A percentile compares a stretch with the other conserved stretches of the same genome.
Conservation (phyloP, 2,797 vertebrate species). For the Smutsia gigantea region DNA sequence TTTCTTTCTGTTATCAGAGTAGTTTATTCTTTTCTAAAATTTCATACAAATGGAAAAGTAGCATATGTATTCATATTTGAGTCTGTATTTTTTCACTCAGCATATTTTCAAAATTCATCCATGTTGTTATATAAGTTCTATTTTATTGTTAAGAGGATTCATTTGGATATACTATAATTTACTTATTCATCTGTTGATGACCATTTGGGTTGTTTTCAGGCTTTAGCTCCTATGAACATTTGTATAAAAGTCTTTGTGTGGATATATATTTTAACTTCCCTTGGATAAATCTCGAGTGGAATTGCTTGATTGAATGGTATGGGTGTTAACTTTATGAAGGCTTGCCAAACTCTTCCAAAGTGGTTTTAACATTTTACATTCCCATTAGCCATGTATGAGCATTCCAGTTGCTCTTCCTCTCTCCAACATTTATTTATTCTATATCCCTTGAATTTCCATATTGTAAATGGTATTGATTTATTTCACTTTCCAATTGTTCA, state of each 20-base stretch:
- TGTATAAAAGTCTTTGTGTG: not conserved
- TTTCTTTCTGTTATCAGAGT: not conserved
- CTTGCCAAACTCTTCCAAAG: conserved; percentile 2
- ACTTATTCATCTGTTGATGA: not conserved
- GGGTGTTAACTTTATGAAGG: not conserved
- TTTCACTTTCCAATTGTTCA: not conserved
- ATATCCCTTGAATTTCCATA: not conserved
- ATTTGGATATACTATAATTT: not conserved
- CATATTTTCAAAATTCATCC: not conserved
- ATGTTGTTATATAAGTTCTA: not conserved
- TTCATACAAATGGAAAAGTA: not conserved
- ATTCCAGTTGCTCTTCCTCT: not conserved
- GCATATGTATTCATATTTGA: not conserved
- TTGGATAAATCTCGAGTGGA: not conserved
- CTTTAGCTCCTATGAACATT: not conserved
- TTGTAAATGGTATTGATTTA: not conserved
- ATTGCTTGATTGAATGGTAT: not conserved
- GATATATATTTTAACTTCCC: not conserved
- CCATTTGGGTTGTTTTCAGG: not conserved
- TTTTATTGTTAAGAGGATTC: not conserved
- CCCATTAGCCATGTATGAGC: too few relatives aligned
- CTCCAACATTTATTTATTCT: not conserved
- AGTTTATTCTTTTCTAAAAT: not conserved
- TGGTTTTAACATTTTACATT: not conserved
- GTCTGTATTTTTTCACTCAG: not conserved